Evolutionary conservation across 1,140 invertebrate species (phyloP), one percentile per base, ranked within the genome.

Genomic region (Paralvinella palmiformis): DNA sequence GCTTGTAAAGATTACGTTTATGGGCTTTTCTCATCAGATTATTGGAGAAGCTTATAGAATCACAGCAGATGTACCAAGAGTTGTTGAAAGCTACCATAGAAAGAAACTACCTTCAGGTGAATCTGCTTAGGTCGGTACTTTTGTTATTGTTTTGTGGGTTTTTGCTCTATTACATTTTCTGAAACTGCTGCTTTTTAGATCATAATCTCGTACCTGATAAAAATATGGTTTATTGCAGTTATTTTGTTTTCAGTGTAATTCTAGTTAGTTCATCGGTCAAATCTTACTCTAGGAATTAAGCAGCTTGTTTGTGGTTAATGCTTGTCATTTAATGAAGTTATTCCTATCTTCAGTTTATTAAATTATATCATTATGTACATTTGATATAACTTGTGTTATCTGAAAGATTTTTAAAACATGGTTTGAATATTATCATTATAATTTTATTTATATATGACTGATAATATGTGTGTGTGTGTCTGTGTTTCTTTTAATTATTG

Each of bases 61-160:
- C 82, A 37, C 88, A 91, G 68, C 87, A 87, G 73, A 80, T 85
- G 5, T 89, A 90, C 76, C 87, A 91, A 65, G 78, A 77, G 4
- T 73, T 91, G n/a, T 75, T 93, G 27, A 86, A 86, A 67, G 83
- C 86, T 64, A 84, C 85, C 67, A 71, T 93, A 1, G 86, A 90
- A 50, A 88, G 92, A 62, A 88, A 89, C 71, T 86, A 84, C 72
- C 66, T 78, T 13, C 83, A 86, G 64, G 77, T 85, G n/a, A 68
- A 73, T 29, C 68, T 75, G 20, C 48, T 79, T 27, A 69, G 72
- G 75, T 76, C 66, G 63, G 69, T 41, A 10, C 10, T 41, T 41
- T n/a, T 13, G 37, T 10, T 33, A 27, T n/a, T 32, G 27, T 22
- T 6, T 33, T 7, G 20, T 29, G n/a, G 22, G 6, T 5, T 33